phyloP scores from a whole-genome alignment of 2,113 vertebrate species.

The Lagopus muta region DNA sequence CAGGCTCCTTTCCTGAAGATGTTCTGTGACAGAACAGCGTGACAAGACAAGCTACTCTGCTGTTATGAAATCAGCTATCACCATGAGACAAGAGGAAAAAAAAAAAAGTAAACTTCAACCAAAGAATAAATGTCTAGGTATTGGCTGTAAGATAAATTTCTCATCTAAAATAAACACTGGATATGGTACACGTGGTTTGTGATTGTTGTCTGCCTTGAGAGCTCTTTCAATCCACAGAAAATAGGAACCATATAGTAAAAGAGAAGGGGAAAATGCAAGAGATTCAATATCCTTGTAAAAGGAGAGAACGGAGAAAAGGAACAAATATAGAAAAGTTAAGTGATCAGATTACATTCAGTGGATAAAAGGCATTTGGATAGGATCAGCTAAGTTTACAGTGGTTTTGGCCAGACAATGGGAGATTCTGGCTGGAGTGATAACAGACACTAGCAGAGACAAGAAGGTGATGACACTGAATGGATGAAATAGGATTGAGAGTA shows the following conservation, averaged over 20 bases:
- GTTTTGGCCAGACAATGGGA: background rate
- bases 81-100: background rate
- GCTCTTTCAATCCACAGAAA: background rate
- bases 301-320: background rate
- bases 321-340: constrained; percentile 7
- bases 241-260: background rate
- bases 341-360: background rate
- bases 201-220: background rate
- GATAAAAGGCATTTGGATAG: background rate
- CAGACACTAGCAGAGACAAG: background rate
- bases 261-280: background rate
- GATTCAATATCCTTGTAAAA: background rate
- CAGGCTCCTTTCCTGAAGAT: background rate
- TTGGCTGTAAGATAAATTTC: background rate
- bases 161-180: background rate
- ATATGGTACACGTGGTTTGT: background rate
- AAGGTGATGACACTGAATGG: background rate
- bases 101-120: background rate
- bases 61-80: background rate
- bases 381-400: background rate
- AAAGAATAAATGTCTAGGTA: constrained; percentile 11
- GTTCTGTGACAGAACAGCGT: background rate
- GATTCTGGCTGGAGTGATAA: background rate
- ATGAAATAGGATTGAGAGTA: constrained; percentile 17
- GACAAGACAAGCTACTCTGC: background rate